These are phyloP conservation scores for Tokudaia tokunoshimensis DNA, from an alignment of 2,797 vertebrate genomes.

Conservation along the genomic window DNA sequence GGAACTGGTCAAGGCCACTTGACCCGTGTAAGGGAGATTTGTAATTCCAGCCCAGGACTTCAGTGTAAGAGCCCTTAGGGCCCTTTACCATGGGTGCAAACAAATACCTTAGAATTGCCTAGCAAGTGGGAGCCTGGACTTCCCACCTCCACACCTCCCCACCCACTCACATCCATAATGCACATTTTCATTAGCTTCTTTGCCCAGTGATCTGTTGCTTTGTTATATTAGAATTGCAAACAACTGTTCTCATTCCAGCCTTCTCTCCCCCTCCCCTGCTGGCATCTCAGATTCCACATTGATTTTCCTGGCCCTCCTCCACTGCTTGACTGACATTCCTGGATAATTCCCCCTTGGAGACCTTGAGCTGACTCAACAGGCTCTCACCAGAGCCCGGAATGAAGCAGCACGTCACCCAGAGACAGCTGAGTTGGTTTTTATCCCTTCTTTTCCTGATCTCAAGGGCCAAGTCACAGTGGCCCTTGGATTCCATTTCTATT, in stretches of 20 bases:
- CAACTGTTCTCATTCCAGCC: constrained; percentile 85
- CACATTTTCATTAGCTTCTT: constrained; percentile 84
- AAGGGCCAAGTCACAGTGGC: background rate
- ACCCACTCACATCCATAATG: constrained; percentile 72
- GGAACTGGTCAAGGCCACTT: background rate
- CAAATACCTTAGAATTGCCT: background rate
- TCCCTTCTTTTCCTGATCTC: background rate
- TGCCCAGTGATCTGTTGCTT: constrained; percentile 87
- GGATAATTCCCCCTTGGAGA: constrained; percentile 81
- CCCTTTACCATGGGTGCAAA: background rate
- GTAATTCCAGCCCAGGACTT: background rate
- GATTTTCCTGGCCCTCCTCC: constrained; percentile 84
- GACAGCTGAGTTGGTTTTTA: background rate
- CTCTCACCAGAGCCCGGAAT: constrained; percentile 48
- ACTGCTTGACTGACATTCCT: constrained; percentile 85
- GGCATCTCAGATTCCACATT: constrained; percentile 82
- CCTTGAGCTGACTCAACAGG: constrained; percentile 63
- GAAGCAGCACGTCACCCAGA: constrained; percentile 58
- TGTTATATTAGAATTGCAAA: constrained; percentile 89
- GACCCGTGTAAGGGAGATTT: background rate
- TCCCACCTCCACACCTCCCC: background rate
- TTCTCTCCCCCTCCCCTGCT: constrained; percentile 52
- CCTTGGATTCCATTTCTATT: background rate
- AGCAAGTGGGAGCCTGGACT: background rate
- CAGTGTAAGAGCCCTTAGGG: background rate